These are phyloP conservation scores for Vidua chalybeata DNA, from an alignment of 2,113 vertebrate genomes.

Conservation along the genomic window DNA sequence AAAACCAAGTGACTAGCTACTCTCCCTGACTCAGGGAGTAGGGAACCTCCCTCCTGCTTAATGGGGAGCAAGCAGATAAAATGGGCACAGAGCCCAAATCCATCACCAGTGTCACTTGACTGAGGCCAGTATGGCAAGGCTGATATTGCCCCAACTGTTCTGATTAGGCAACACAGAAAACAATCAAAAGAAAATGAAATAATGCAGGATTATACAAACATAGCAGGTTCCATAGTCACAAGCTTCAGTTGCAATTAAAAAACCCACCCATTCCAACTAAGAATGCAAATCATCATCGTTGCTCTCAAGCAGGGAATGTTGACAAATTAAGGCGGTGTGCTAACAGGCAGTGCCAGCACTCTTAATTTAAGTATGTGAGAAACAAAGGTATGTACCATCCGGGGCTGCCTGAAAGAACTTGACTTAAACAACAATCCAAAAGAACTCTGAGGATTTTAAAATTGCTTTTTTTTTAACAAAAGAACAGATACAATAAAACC, in stretches of 20 bases:
- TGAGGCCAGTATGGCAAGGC: not conserved
- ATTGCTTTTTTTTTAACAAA: not conserved
- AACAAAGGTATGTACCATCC: conserved; percentile 50
- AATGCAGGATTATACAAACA: not conserved
- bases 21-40: not conserved
- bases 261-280: not conserved
- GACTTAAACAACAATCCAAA: not conserved
- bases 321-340: conserved; percentile 58
- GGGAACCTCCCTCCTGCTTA: not conserved
- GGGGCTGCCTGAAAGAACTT: not conserved
- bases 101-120: not conserved
- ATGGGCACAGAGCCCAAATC: not conserved
- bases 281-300: conserved; percentile 24
- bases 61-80: not conserved
- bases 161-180: not conserved
- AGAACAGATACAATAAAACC: not conserved
- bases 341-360: conserved; percentile 44
- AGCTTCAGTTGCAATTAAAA: conserved; percentile 25
- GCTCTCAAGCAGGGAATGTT: conserved; percentile 10
- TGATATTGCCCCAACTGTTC: not conserved
- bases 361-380: conserved; percentile 52
- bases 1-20: not conserved
- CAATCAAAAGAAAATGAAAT: not conserved
- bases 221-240: not conserved
- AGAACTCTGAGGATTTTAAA: conserved; percentile 18